Percentiles rank a stretch among this genome's conserved stretches.
Conservation (phyloP, 1,140 invertebrate genomes). For the Anastatus disparis region DNA sequence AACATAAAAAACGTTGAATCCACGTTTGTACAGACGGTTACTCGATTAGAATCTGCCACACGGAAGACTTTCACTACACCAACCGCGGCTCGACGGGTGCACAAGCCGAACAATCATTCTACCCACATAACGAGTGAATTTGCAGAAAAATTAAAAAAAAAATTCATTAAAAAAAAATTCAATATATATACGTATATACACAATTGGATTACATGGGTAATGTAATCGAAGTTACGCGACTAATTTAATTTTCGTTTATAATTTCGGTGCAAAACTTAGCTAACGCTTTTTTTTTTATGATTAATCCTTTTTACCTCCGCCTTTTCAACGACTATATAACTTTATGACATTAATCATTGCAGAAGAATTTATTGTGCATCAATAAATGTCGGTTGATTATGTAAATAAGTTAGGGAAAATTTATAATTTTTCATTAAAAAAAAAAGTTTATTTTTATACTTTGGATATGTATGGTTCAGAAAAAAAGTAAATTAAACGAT, state of each 20-base stretch:
- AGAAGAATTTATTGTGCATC: background rate
- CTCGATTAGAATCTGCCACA: too few relatives aligned
- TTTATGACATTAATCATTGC: background rate
- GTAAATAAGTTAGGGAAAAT: too few relatives aligned
- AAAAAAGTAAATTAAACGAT: too few relatives aligned
- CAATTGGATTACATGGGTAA: too few relatives aligned
- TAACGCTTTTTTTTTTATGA: background rate
- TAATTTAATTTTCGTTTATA: slow-evolving; percentile 22
- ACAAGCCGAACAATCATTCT: background rate
- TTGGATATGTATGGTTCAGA: too few relatives aligned
- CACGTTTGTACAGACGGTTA: too few relatives aligned
- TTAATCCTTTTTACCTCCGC: background rate
- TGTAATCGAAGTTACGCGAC: slow-evolving; percentile 17
- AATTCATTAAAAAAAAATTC: background rate
- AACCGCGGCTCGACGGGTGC: background rate
- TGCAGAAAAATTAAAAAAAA: background rate
- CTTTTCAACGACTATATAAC: background rate
- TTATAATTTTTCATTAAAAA: too few relatives aligned
- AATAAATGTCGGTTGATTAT: background rate
- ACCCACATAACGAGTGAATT: background rate
- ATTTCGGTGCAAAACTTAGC: background rate
- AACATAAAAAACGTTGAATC: too few relatives aligned
- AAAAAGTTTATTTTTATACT: too few relatives aligned
- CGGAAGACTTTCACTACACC: slow-evolving; percentile 18
- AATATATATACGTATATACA: slow-evolving; percentile 5